Conservation (phyloP, 2,888 invertebrate genomes). For the Tetanocera ferruginea region DNA sequence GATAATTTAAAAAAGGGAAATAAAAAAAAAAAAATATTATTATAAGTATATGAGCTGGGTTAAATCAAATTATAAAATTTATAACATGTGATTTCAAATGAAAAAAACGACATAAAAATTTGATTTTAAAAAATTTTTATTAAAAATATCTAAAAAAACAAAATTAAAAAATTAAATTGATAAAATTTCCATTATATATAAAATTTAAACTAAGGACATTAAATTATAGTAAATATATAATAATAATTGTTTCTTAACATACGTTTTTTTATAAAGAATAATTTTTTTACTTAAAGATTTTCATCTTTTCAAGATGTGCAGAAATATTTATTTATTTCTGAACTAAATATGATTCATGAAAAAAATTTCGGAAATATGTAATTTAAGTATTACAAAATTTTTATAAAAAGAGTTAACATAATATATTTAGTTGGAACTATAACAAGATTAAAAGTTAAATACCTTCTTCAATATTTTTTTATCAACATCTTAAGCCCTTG, state of each 20-base stretch:
- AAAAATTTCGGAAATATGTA: too few species aligned
- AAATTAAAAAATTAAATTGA: neutral
- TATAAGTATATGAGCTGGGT: neutral
- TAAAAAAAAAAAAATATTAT: neutral
- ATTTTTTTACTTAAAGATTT: too few species aligned
- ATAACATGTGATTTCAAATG: neutral
- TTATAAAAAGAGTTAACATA: too few species aligned
- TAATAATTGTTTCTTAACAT: too few species aligned
- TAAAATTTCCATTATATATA: neutral
- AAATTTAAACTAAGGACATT: neutral
- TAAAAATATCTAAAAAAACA: neutral
- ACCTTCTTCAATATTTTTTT: neutral
- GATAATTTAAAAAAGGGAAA: neutral
- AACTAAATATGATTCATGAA: too few species aligned
- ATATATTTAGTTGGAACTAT: too few species aligned
- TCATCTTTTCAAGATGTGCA: too few species aligned
- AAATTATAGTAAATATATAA: too few species aligned
- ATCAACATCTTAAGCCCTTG: too few species aligned
- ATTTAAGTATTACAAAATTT: too few species aligned
- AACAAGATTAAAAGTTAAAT: neutral
- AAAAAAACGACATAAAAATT: neutral
- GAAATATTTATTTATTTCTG: too few species aligned
- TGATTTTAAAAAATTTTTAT: neutral
- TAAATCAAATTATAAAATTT: neutral
- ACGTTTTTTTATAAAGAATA: too few species aligned